Percentiles rank a stretch among this genome's conserved stretches.
Evolutionary conservation across 1,140 invertebrate genomes (phyloP).

Genomic region (Drosophila parvula): DNA sequence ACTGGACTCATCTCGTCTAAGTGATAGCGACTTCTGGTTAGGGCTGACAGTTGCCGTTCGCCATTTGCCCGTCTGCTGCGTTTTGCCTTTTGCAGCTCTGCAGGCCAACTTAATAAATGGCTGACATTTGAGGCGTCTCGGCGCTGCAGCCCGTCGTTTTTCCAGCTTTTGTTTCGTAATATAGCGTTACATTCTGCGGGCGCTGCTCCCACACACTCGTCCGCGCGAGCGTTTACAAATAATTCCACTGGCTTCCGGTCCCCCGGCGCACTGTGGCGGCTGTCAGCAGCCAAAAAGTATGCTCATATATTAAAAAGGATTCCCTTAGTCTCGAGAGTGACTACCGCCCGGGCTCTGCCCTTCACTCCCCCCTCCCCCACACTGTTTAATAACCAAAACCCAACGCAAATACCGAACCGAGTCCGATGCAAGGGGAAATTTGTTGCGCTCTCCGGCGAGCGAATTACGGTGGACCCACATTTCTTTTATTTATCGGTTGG

Average conservation of each 20-base stretch:
- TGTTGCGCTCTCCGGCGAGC: slow-evolving; percentile 11
- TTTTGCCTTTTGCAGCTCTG: slow-evolving; percentile 12
- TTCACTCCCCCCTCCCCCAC: too few species aligned
- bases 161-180: slow-evolving; percentile 70
- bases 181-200: slow-evolving; percentile 56
- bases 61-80: slow-evolving; percentile 62
- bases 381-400: slow-evolving; percentile 19
- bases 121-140: slow-evolving; percentile 66
- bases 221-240: slow-evolving; percentile 67
- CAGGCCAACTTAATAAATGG: slow-evolving; percentile 66
- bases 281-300: slow-evolving; percentile 36
- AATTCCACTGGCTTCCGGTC: slow-evolving; percentile 65
- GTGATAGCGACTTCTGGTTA: slow-evolving; percentile 35
- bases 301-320: slow-evolving; percentile 23
- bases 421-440: slow-evolving; percentile 1
- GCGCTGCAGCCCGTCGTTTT: slow-evolving; percentile 44
- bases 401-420: slow-evolving; percentile 14
- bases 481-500: slow-evolving; percentile 74
- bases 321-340: slow-evolving; percentile 23
- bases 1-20: slow-evolving; percentile 19
- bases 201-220: slow-evolving; percentile 29
- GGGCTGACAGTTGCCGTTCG: slow-evolving; percentile 39
- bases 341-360: not conserved
- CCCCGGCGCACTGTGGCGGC: slow-evolving; percentile 43
- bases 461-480: slow-evolving; percentile 44